Evolutionary conservation across 1,140 invertebrate genomes (phyloP), one percentile per base, ranked within the genome.

Genomic region (Octopus sinensis): DNA sequence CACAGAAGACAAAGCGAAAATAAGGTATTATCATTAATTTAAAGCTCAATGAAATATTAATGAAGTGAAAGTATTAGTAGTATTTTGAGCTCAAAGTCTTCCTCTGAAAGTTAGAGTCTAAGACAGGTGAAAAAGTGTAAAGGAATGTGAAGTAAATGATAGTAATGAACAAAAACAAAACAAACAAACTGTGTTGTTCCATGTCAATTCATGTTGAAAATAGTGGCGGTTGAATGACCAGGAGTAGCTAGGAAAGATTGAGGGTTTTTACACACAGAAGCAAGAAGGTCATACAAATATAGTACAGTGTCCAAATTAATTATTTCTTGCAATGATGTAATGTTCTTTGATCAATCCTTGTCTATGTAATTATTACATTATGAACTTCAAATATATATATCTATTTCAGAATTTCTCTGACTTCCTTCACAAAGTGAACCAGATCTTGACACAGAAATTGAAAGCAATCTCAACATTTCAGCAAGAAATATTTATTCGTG

Each of bases 401-500:
- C 30, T 43, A 43, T 85, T 84, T 54, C 86, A 89, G 88, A 86
- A 83, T 78, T 87, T 86, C 84, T 85, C 86, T 75, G 87, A 88
- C 52, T 89, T 88, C 62, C 81, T 89, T n/a, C 78, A 83, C 51
- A 84, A 83, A 76, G 84, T 89, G 54, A 85, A 82, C 79, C 80
- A 85, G 9, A 84, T 89, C 10, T 80, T 89, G 9, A 82, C 83
- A 51, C 86, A 87, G 83, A 89, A 89, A 82, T 85, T 89, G 86
- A 53, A 84, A 5, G 86, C 86, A 30, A 88, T 88, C 17, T 84
- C 85, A 62, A 75, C 83, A 43, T 80, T 89, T 7, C 88, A 88
- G 80, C 84, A 86, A n/a, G 83, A 88, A 77, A 87, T 89, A 62
- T 17, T 12, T 9, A 6, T 73, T 17, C 68, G 30, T 73, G 68